Conservation (phyloP, 2,797 vertebrate species). For the Semotilus atromaculatus region DNA sequence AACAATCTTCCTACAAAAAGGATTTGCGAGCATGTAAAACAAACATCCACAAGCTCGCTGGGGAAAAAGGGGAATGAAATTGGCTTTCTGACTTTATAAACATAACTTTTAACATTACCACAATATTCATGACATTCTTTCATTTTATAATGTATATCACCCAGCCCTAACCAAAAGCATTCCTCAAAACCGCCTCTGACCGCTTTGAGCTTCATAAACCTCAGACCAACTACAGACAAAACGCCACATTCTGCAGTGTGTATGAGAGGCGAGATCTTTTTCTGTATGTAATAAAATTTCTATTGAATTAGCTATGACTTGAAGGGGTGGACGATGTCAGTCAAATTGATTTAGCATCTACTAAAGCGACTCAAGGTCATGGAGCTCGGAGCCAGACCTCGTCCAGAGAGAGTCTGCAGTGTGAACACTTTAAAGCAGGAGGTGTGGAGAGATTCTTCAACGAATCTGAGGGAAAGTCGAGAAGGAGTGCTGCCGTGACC, state of each 20-base stretch:
- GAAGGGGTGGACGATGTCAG: slow-evolving; percentile 50
- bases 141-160: neutral
- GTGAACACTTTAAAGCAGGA: slow-evolving; percentile 24
- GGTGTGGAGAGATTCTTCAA: slow-evolving; percentile 22
- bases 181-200: slow-evolving; percentile 8
- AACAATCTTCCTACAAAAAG: neutral
- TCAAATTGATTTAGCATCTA: slow-evolving; percentile 57
- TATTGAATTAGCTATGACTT: slow-evolving; percentile 59
- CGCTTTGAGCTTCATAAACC: slow-evolving; percentile 12
- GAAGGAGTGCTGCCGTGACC: slow-evolving; percentile 35
- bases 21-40: neutral
- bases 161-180: neutral
- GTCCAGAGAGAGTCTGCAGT: slow-evolving; percentile 40
- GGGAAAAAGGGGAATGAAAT: neutral
- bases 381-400: slow-evolving; percentile 34
- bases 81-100: neutral
- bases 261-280: slow-evolving; percentile 13
- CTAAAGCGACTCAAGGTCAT: slow-evolving; percentile 47
- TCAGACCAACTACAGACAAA: slow-evolving; percentile 17
- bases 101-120: neutral
- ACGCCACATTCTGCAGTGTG: neutral
- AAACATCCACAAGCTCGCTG: neutral
- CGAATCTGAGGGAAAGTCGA: slow-evolving; percentile 4
- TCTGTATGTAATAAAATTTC: slow-evolving; percentile 50
- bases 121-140: neutral